A percentile compares a stretch with the other conserved stretches of the same genome.
These are phyloP conservation scores for Carassius gibelio DNA, from an alignment of 2,113 vertebrate species.

Conservation along the genomic window DNA sequence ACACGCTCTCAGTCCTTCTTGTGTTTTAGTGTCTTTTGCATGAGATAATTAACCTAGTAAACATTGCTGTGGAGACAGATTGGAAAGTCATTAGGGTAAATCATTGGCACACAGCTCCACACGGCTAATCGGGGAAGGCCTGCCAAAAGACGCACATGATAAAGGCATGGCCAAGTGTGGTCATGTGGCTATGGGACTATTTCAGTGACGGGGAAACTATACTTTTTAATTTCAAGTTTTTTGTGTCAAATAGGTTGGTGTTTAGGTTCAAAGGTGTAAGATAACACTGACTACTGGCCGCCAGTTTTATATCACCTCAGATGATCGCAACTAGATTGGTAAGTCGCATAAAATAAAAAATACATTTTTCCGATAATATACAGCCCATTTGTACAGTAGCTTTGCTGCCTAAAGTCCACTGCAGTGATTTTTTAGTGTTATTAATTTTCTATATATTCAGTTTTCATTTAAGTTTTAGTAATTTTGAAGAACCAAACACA, in stretches of 20 bases:
- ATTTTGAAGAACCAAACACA: too few species aligned
- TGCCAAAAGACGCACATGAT: neutral
- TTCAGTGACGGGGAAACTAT: neutral
- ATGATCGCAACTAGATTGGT: neutral
- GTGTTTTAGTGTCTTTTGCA: neutral
- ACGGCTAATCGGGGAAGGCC: neutral
- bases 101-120: neutral
- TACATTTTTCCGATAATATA: too few species aligned
- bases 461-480: too few species aligned
- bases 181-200: neutral
- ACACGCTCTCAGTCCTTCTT: neutral
- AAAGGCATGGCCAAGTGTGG: neutral
- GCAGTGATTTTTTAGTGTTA: too few species aligned
- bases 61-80: conserved; percentile 4
- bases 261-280: neutral
- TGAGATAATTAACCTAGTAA: conserved; percentile 25
- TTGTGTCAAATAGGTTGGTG: neutral
- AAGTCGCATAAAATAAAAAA: neutral
- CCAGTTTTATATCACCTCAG: neutral
- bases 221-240: neutral
- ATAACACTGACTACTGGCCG: neutral
- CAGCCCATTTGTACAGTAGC: too few species aligned
- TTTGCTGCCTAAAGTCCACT: too few species aligned
- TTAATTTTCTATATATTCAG: too few species aligned
- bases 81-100: conserved; percentile 25